Evolutionary conservation across 2,797 vertebrate genomes (phyloP), one percentile per base, ranked within the genome.

Genomic region (Pithecia hirsuta): DNA sequence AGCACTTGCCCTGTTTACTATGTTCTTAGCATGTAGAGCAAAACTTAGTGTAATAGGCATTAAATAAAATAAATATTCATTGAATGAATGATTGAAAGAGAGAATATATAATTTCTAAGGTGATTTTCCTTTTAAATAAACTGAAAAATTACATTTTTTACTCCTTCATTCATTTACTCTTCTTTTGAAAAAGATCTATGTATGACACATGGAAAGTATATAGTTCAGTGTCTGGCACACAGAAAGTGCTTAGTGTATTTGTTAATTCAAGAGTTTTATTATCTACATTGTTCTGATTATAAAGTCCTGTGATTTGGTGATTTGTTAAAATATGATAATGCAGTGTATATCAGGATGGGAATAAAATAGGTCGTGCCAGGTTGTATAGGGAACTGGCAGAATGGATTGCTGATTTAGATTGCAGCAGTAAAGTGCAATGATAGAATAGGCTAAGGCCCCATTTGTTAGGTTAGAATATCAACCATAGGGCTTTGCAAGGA

Each of bases 261-360:
- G 72, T 82, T 88, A 36, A 70, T 44, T 70, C 39, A 52, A 84
- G 52, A 88, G 50, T 79, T 64, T 33, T 64, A 33, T 28, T 30
- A 46, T 72, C 50, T 72, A 4, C 22, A 55, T 83, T 74, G 28
- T 64, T 89, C 19, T 75, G 26, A 92, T 74, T 75, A 28, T 15
- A 67, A 72, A 61, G 14, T 14, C 13, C 14, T 55, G 48, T 75
- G 86, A 61, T 75, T 67, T 70, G n/a, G 26, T 76, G 36, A 78
- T 57, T 90, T 92, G 59, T 52, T 95, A 50, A 91, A 85, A 93
- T 70, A 80, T 28, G 59, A 67, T 36, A 85, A 64, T 74, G 82
- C 39, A 57, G 15, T 33, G n/a, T 67, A 3, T 74, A 20, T 64
- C 30, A 30, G 44, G 76, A 74, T 26, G 14, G 20, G 75, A 85